phyloP scores from a whole-genome alignment of 2,797 vertebrate genomes.

The Hippopotamyrus pictus region DNA sequence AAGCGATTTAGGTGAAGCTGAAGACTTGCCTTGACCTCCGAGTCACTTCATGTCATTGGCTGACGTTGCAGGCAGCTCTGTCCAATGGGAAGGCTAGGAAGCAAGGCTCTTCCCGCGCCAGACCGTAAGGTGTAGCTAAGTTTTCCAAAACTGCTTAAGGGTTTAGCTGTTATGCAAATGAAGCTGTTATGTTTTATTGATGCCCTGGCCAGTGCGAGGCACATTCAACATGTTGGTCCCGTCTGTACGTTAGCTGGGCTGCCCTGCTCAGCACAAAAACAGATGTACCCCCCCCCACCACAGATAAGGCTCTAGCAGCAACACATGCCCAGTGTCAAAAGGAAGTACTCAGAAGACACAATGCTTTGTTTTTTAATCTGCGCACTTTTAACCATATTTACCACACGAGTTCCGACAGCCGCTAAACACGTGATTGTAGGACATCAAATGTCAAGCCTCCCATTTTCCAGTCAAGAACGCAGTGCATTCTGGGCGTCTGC shows the following conservation, averaged over 20 bases:
- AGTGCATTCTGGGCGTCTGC: neutral
- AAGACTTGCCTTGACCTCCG: neutral
- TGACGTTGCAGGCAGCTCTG: neutral
- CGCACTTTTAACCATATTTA: neutral
- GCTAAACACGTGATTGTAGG: neutral
- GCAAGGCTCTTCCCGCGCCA: too few species aligned
- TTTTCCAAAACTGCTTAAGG: neutral
- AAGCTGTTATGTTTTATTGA: neutral
- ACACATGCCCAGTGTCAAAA: neutral
- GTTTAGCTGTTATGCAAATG: neutral
- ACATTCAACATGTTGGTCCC: neutral
- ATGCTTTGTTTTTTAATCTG: neutral
- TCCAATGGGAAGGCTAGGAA: neutral
- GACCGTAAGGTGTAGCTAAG: neutral
- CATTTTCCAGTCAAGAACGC: neutral
- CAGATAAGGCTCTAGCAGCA: neutral
- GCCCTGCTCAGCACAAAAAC: neutral
- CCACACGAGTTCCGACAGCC: neutral
- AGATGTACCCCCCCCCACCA: neutral
- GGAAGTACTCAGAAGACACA: neutral
- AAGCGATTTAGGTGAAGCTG: neutral
- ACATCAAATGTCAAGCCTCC: neutral
- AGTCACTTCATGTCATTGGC: neutral
- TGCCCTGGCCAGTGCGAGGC: neutral
- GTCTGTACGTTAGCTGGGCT: neutral